Conservation (phyloP, 2,888 invertebrate species). For the Cantharis nigra region DNA sequence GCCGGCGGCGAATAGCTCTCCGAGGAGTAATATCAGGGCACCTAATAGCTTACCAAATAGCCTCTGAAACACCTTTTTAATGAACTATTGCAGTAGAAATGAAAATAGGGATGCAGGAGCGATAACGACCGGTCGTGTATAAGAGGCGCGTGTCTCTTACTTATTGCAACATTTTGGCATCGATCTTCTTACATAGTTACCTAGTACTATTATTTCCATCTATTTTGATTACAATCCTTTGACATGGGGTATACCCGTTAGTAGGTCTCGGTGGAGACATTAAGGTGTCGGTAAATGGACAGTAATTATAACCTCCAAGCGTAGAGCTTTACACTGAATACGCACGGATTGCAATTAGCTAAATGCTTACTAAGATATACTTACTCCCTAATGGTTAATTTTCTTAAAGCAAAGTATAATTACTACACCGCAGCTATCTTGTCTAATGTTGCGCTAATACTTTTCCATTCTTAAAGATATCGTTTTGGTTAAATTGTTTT, state of each 20-base stretch:
- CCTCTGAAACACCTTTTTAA: slow-evolving; percentile 75
- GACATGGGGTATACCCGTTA: slow-evolving; percentile 29
- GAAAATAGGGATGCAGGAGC: slow-evolving; percentile 54
- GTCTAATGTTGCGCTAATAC: slow-evolving; percentile 21
- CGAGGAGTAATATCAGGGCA: slow-evolving; percentile 60
- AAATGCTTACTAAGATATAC: slow-evolving; percentile 45
- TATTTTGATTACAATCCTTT: slow-evolving; percentile 31
- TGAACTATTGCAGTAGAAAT: slow-evolving; percentile 65
- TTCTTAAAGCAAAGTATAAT: slow-evolving; percentile 32
- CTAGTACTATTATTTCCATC: slow-evolving; percentile 19
- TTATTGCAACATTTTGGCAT: background rate
- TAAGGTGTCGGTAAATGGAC: slow-evolving; percentile 40
- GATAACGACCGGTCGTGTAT: slow-evolving; percentile 25
- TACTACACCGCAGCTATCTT: slow-evolving; percentile 27
- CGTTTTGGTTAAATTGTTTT: background rate
- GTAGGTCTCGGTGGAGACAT: slow-evolving; percentile 35
- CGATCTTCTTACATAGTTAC: slow-evolving; percentile 10
- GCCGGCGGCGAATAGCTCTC: slow-evolving; percentile 57
- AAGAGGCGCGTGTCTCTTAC: slow-evolving; percentile 15
- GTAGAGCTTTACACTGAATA: slow-evolving; percentile 23
- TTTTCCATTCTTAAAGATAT: slow-evolving; percentile 10
- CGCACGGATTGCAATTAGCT: slow-evolving; percentile 42
- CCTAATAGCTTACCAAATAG: slow-evolving; percentile 73
- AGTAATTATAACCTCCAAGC: slow-evolving; percentile 37
- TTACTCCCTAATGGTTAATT: slow-evolving; percentile 43